These are phyloP conservation scores for Drosophila vallismaia DNA, from an alignment of 2,888 invertebrate genomes.

Conservation along the genomic window DNA sequence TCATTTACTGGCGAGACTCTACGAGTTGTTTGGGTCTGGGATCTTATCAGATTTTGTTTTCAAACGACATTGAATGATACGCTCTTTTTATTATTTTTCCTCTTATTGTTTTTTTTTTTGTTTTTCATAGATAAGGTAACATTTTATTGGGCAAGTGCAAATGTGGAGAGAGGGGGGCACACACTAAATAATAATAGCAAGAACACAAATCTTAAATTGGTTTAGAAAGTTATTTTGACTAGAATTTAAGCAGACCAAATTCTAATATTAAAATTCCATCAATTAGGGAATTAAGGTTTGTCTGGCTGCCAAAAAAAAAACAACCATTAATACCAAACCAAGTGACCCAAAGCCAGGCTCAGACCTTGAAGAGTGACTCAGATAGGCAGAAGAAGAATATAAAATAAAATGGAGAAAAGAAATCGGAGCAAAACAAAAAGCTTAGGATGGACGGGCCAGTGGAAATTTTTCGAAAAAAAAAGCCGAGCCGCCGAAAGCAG, in stretches of 20 bases:
- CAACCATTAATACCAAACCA: slow-evolving; percentile 1
- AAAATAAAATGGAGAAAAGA: slow-evolving; percentile 5
- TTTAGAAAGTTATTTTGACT: slow-evolving; percentile 34
- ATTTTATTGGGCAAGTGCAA: slow-evolving; percentile 22
- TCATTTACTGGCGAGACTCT: slow-evolving; percentile 26
- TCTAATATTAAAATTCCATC: background rate
- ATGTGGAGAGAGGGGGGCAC: background rate
- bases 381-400: background rate
- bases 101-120: slow-evolving; percentile 4
- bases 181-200: background rate
- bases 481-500: slow-evolving; percentile 1
- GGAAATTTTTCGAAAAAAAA: slow-evolving; percentile 65
- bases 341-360: slow-evolving; percentile 27
- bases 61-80: slow-evolving; percentile 64
- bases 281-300: too few relatives aligned
- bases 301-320: background rate
- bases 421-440: slow-evolving; percentile 20
- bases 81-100: slow-evolving; percentile 23
- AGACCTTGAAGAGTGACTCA: slow-evolving; percentile 23
- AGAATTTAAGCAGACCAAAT: slow-evolving; percentile 14
- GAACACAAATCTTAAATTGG: slow-evolving; percentile 17
- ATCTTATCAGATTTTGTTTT: slow-evolving; percentile 68
- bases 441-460: slow-evolving; percentile 37
- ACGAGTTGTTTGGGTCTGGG: slow-evolving; percentile 46
- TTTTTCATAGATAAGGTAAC: slow-evolving; percentile 25